Conservation (phyloP, 2,888 invertebrate genomes). For the Stratiomys singularior region DNA sequence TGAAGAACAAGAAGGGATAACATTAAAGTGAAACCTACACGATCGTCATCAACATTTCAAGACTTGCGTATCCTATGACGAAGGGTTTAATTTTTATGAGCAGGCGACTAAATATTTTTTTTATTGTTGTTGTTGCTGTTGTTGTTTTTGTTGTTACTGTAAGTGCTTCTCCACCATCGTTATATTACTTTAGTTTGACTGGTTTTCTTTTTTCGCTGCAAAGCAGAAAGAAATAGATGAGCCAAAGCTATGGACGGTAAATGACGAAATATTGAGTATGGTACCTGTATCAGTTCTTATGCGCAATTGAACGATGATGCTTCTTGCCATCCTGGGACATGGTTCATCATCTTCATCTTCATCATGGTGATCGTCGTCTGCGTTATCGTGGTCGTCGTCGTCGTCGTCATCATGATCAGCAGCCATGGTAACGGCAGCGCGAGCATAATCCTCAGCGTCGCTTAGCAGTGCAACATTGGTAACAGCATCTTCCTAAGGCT, state of each 20-base stretch:
- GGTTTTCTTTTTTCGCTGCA: neutral
- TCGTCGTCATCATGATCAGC: conserved; percentile 24
- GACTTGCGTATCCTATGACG: neutral
- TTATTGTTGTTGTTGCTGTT: neutral
- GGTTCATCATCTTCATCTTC: conserved; percentile 39
- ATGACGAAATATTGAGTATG: conserved; percentile 38
- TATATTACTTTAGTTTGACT: neutral
- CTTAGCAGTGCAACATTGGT: conserved; percentile 39
- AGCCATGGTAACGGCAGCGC: neutral
- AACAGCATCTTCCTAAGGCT: conserved; percentile 40
- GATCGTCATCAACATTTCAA: conserved; percentile 36
- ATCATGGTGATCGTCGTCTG: neutral
- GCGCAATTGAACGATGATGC: conserved; percentile 12
- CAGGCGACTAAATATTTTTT: conserved; percentile 26
- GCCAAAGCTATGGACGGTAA: conserved; percentile 5
- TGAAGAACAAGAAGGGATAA: conserved; percentile 16
- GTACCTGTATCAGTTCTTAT: conserved; percentile 30
- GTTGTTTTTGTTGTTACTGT: no score
- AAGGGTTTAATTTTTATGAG: conserved; percentile 42
- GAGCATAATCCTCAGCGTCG: conserved; percentile 16
- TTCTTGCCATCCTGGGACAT: conserved; percentile 38
- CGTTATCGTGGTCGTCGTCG: neutral
- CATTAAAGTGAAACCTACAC: conserved; percentile 22
- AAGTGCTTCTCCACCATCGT: no score
- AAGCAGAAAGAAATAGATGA: conserved; percentile 12